phyloP scores from a whole-genome alignment of 2,888 invertebrate species.

The Formica aserva region DNA sequence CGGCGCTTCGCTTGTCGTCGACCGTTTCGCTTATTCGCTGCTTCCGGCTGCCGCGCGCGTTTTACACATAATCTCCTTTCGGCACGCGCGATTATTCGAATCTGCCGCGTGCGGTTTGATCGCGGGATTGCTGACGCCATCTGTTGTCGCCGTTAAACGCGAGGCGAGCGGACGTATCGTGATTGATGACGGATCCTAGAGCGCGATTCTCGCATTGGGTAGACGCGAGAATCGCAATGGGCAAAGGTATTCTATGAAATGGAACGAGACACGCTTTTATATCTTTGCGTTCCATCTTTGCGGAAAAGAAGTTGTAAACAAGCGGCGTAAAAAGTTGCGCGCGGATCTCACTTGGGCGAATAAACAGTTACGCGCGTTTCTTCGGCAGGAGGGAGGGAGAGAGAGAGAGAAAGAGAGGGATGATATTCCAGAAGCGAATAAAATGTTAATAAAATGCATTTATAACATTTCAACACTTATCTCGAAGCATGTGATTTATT shows the following conservation, averaged over 20 bases:
- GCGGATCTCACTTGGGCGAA: neutral
- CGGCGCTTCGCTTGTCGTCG: neutral
- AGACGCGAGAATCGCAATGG: neutral
- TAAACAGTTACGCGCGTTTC: constrained; percentile 6
- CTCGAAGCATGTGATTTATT: neutral
- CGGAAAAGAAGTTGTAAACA: neutral
- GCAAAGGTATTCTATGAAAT: constrained; percentile 5
- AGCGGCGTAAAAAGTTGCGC: neutral
- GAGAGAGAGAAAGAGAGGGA: neutral
- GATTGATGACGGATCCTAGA: constrained; percentile 5
- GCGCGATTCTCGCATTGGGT: neutral
- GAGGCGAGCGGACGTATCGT: neutral
- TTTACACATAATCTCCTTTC: constrained; percentile 18
- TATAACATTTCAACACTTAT: neutral
- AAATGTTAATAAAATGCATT: neutral
- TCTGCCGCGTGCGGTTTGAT: neutral
- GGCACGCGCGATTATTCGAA: constrained; percentile 1
- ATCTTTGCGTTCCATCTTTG: neutral
- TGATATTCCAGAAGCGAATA: neutral
- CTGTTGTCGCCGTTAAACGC: constrained; percentile 27
- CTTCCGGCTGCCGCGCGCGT: constrained; percentile 31
- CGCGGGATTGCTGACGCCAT: constrained; percentile 23
- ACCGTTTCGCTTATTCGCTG: constrained; percentile 1
- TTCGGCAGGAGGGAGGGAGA: neutral
- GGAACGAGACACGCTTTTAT: constrained; percentile 10